These are phyloP conservation scores for Myotis planiceps DNA, from an alignment of 2,797 vertebrate species.

Conservation along the genomic window DNA sequence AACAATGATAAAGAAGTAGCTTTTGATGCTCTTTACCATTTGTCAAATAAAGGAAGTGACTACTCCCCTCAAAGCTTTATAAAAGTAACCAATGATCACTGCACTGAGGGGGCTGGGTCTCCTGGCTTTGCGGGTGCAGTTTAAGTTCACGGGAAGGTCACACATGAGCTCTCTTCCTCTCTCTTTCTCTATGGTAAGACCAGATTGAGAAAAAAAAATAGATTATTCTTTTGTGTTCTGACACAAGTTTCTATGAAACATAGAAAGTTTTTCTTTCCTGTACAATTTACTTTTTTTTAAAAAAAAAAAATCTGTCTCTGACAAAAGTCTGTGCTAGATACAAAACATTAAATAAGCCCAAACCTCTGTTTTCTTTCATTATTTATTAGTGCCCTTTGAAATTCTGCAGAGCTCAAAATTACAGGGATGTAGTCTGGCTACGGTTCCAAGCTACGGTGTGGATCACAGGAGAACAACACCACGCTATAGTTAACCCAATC, in stretches of 20 bases:
- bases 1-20: not conserved
- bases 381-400: conserved; percentile 31
- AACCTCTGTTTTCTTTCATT: not conserved
- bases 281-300: not conserved
- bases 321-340: not conserved
- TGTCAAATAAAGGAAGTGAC: not conserved
- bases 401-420: not conserved
- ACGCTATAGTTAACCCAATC: not conserved
- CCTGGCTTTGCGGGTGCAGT: not conserved
- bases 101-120: not conserved
- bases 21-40: not conserved
- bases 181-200: not conserved
- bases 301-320: conserved; percentile 11
- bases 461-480: not conserved
- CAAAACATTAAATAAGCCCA: not conserved
- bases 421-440: not conserved
- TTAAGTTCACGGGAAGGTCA: not conserved
- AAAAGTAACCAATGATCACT: not conserved
- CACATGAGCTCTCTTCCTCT: not conserved
- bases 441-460: not conserved
- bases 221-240: conserved; percentile 9
- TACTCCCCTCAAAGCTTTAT: not conserved
- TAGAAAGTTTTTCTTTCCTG: not conserved
- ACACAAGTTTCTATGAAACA: not conserved
- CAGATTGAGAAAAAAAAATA: not conserved